Evolutionary conservation across 1,140 invertebrate species (phyloP).

Genomic region (Nasonia giraulti): DNA sequence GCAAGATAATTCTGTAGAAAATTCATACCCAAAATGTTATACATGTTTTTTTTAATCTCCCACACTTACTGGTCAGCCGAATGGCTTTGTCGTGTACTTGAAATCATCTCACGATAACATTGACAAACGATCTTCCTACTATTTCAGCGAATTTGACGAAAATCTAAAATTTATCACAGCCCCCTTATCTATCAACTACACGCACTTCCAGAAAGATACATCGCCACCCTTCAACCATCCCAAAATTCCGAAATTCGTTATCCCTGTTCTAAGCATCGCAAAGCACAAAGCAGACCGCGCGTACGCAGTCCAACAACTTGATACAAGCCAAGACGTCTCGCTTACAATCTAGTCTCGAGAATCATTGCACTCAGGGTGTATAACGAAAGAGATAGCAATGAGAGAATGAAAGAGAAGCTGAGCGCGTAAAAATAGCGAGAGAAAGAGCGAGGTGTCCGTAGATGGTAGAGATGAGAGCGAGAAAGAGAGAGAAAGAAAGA

Average conservation of each 20-base stretch:
- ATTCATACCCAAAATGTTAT: too few relatives aligned
- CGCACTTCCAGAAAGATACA: background rate
- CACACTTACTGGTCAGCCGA: too few relatives aligned
- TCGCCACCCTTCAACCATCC: background rate
- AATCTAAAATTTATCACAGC: background rate
- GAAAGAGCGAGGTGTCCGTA: conserved; percentile 40
- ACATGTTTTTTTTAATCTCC: too few relatives aligned
- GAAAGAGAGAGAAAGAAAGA: background rate
- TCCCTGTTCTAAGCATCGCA: conserved; percentile 39
- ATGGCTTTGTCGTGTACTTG: background rate
- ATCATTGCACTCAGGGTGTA: conserved; percentile 49
- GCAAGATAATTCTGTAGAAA: too few relatives aligned
- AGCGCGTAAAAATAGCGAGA: conserved; percentile 22
- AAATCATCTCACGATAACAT: background rate
- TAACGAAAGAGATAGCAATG: conserved; percentile 40
- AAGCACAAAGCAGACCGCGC: conserved; percentile 26
- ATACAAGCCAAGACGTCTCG: conserved; percentile 62
- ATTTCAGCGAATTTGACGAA: background rate
- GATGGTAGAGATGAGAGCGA: background rate
- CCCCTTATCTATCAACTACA: background rate
- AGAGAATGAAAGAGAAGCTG: conserved; percentile 38
- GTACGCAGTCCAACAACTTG: conserved; percentile 61
- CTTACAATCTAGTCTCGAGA: conserved; percentile 67
- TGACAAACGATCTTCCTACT: background rate
- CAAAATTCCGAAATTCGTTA: conserved; percentile 22